Conservation (phyloP, 2,888 invertebrate genomes). For the Scaptomyza parva region DNA sequence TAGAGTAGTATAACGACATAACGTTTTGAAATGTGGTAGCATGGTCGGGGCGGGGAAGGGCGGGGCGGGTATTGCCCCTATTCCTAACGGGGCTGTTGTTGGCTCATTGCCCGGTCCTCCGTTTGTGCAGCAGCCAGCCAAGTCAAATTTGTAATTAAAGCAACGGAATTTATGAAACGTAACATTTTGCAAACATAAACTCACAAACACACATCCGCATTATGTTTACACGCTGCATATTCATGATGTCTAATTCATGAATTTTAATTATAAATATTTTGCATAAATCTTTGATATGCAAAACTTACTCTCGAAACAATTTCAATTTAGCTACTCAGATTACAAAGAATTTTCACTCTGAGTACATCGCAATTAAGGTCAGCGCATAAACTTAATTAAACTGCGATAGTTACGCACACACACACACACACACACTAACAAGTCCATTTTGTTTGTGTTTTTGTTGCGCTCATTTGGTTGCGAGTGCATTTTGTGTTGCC, state of each 20-base stretch:
- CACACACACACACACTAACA: neutral
- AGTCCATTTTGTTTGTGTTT: conserved; percentile 19
- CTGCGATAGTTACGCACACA: neutral
- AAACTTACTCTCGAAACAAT: too few relatives aligned
- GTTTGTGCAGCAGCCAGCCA: conserved; percentile 59
- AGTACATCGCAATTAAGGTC: conserved; percentile 11
- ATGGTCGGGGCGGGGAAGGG: conserved; percentile 1
- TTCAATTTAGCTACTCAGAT: neutral
- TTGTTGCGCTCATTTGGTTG: conserved; percentile 51
- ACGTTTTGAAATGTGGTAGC: conserved; percentile 8
- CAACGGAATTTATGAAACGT: conserved; percentile 79
- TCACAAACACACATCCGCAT: conserved; percentile 9
- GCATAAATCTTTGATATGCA: too few relatives aligned
- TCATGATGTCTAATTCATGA: conserved; percentile 11
- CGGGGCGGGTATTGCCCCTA: conserved; percentile 12
- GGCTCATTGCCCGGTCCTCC: conserved; percentile 47
- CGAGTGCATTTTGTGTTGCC: conserved; percentile 52
- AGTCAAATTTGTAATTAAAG: conserved; percentile 80
- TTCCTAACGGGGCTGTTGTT: conserved; percentile 48
- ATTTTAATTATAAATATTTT: neutral
- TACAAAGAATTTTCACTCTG: too few relatives aligned
- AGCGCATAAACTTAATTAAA: conserved; percentile 48
- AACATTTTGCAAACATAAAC: conserved; percentile 57
- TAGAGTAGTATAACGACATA: conserved; percentile 33
- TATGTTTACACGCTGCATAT: conserved; percentile 35